phyloP scores from a whole-genome alignment of 2,113 vertebrate species.

The Solenodon paradoxus region DNA sequence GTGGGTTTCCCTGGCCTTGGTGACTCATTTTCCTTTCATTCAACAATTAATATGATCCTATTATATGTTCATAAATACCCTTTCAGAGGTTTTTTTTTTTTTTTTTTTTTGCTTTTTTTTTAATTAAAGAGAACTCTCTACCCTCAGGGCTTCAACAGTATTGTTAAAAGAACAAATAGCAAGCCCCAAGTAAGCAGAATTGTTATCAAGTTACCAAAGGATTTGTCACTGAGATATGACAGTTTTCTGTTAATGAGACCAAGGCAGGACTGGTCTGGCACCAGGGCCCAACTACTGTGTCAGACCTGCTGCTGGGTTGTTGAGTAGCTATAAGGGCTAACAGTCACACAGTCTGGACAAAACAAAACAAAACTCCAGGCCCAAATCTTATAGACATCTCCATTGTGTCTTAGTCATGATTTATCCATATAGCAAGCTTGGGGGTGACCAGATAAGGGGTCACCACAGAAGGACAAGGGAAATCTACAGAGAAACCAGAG shows the following conservation, averaged over 20 bases:
- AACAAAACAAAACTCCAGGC: background rate
- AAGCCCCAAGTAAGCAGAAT: background rate
- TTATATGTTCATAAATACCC: slow-evolving; percentile 5
- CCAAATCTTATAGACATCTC: background rate
- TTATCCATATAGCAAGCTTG: background rate
- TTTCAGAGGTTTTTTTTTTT: background rate
- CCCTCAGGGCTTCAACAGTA: background rate
- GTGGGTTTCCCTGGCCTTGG: background rate
- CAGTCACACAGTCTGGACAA: background rate
- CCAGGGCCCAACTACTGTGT: background rate
- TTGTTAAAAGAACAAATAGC: background rate
- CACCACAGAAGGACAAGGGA: too few species aligned
- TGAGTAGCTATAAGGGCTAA: background rate
- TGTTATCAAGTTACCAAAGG: background rate
- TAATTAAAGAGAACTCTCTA: background rate
- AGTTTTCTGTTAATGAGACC: background rate
- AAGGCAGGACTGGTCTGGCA: background rate
- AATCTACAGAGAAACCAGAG: background rate
- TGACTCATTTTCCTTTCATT: background rate
- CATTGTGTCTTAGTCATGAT: too few species aligned
- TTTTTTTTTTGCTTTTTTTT: too few species aligned
- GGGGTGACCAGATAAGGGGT: background rate
- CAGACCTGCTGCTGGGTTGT: background rate
- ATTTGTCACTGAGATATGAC: background rate
- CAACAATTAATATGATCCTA: background rate